phyloP scores from a whole-genome alignment of 2,888 invertebrate genomes.

The Patella caerulea region DNA sequence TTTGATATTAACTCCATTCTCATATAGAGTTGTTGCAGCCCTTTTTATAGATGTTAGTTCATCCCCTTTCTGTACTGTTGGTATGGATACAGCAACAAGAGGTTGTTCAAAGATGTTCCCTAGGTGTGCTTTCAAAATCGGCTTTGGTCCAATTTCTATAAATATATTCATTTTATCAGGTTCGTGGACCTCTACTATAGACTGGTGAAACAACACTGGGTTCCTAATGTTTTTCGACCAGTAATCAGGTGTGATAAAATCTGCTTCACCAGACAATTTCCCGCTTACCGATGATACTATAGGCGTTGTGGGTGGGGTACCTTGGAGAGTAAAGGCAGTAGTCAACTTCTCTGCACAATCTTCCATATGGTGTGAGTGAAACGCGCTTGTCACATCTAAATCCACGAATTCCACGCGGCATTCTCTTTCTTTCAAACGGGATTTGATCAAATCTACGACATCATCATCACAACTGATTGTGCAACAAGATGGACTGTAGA shows the following conservation, averaged over 20 bases:
- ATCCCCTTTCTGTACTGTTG: constrained; percentile 13
- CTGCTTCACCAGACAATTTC: constrained; percentile 11
- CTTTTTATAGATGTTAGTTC: constrained; percentile 30
- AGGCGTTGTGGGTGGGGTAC: constrained; percentile 15
- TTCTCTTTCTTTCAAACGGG: constrained; percentile 21
- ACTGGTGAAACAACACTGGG: constrained; percentile 39
- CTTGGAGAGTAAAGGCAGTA: constrained; percentile 29
- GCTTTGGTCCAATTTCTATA: constrained; percentile 53
- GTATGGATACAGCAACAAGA: not conserved
- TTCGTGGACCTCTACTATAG: constrained; percentile 27
- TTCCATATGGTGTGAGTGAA: constrained; percentile 50
- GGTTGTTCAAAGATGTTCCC: constrained; percentile 29
- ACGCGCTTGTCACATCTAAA: constrained; percentile 50
- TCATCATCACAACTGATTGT: constrained; percentile 41
- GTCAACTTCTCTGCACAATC: constrained; percentile 23
- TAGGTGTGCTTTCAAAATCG: constrained; percentile 42
- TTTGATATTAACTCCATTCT: constrained; percentile 30
- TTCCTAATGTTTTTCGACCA: constrained; percentile 45
- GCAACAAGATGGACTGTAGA: constrained; percentile 39
- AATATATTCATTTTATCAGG: constrained; percentile 32
- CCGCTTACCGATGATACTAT: constrained; percentile 50
- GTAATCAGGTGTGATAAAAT: constrained; percentile 40
- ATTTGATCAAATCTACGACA: constrained; percentile 30
- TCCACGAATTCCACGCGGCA: constrained; percentile 34
- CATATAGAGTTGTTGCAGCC: constrained; percentile 33